These are phyloP conservation scores for Hozukius guyotensis DNA, from an alignment of 2,797 vertebrate genomes.

Conservation along the genomic window DNA sequence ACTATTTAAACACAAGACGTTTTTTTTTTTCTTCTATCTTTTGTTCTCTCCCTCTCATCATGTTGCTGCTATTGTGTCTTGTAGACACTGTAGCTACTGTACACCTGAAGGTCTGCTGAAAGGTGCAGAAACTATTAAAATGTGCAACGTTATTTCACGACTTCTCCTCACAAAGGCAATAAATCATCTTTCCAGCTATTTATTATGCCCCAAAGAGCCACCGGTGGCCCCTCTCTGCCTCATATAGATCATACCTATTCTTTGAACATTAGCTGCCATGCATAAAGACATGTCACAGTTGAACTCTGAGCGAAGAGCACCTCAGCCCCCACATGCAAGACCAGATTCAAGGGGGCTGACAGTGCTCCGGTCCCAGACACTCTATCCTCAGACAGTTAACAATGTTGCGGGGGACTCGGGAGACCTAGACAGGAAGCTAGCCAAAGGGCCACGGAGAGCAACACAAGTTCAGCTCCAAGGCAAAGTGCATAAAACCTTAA, in stretches of 20 bases:
- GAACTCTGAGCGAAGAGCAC: conserved; percentile 68
- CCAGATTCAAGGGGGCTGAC: conserved; percentile 59
- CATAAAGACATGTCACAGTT: conserved; percentile 79
- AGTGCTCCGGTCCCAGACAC: conserved; percentile 70
- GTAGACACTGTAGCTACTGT: conserved; percentile 35
- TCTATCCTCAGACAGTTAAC: conserved; percentile 84
- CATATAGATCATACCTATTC: conserved; percentile 71
- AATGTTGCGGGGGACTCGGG: conserved; percentile 76
- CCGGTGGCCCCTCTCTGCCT: conserved; percentile 65
- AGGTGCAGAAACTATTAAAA: conserved; percentile 69
- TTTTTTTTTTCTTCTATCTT: conserved; percentile 1
- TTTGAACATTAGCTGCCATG: conserved; percentile 80
- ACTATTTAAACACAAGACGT: conserved; percentile 55
- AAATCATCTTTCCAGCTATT: conserved; percentile 76
- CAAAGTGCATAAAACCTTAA: conserved; percentile 90
- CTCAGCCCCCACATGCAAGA: conserved; percentile 50
- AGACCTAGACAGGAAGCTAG: conserved; percentile 89
- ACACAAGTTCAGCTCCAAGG: conserved; percentile 91
- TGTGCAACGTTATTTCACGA: conserved; percentile 53
- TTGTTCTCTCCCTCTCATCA: conserved; percentile 16
- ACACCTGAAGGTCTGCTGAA: conserved; percentile 50
- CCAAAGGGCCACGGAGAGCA: conserved; percentile 84
- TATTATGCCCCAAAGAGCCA: conserved; percentile 74
- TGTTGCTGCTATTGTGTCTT: conserved; percentile 36
- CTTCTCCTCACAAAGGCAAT: conserved; percentile 59